phyloP scores from a whole-genome alignment of 2,888 invertebrate genomes.

The Coleophora deauratella region DNA sequence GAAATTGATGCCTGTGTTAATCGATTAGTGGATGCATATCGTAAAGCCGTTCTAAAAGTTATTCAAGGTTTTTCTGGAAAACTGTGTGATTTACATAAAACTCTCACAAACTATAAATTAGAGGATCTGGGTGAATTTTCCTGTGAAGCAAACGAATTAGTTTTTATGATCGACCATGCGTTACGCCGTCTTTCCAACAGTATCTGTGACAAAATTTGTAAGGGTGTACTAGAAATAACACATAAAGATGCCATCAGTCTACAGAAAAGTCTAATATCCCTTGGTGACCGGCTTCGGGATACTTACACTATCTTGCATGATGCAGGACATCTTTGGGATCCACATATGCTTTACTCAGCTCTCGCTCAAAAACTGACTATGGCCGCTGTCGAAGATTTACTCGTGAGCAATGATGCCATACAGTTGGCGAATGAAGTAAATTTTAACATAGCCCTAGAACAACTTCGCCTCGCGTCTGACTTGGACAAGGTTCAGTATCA shows the following conservation, averaged over 20 bases:
- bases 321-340: slow-evolving; percentile 51
- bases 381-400: slow-evolving; percentile 52
- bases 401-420: slow-evolving; percentile 41
- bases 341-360: slow-evolving; percentile 46
- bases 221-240: slow-evolving; percentile 22
- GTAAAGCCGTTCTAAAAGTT: slow-evolving; percentile 31
- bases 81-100: slow-evolving; percentile 31
- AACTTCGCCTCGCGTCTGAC: slow-evolving; percentile 38
- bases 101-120: slow-evolving; percentile 21
- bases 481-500: slow-evolving; percentile 37
- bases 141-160: slow-evolving; percentile 20
- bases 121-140: slow-evolving; percentile 8
- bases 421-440: slow-evolving; percentile 44
- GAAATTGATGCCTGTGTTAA: slow-evolving; percentile 27
- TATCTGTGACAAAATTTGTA: slow-evolving; percentile 12
- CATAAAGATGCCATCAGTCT: slow-evolving; percentile 28
- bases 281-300: slow-evolving; percentile 44
- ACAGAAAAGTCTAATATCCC: slow-evolving; percentile 36
- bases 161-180: slow-evolving; percentile 27
- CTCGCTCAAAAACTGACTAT: slow-evolving; percentile 48
- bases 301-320: slow-evolving; percentile 43
- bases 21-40: slow-evolving; percentile 38
- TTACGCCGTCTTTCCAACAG: slow-evolving; percentile 21
- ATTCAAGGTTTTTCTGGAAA: slow-evolving; percentile 33
- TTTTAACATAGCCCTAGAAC: slow-evolving; percentile 46